phyloP scores from a whole-genome alignment of 37 sponge, comb jelly and placozoan genomes.

The Aplysina aerophoba region DNA sequence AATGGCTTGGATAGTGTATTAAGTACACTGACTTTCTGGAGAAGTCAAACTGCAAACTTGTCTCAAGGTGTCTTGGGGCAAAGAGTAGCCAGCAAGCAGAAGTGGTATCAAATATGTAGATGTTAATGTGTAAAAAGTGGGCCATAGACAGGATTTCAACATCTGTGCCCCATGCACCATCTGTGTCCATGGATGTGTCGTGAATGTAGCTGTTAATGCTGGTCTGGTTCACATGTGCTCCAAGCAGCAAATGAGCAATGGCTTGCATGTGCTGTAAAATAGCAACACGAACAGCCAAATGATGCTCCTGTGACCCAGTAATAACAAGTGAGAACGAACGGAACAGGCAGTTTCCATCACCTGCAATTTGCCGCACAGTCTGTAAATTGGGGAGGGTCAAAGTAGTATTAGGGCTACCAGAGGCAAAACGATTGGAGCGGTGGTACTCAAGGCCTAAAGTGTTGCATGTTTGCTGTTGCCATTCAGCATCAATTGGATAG shows the following conservation, averaged over 20 bases:
- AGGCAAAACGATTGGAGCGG: neutral
- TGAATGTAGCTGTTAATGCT: neutral
- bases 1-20: neutral
- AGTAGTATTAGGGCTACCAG: constrained; percentile 31
- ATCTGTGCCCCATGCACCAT: constrained; percentile 8
- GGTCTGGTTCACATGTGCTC: neutral
- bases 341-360: constrained; percentile 40
- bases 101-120: neutral
- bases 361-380: neutral
- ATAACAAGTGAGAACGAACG: constrained; percentile 5
- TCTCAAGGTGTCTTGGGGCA: neutral
- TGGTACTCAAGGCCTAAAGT: constrained; percentile 3
- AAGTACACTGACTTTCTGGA: neutral
- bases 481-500: constrained; percentile 37
- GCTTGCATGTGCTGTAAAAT: constrained; percentile 6
- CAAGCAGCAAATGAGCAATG: neutral
- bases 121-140: constrained; percentile 7
- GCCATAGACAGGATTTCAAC: constrained; percentile 3
- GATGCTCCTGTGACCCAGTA: constrained; percentile 8
- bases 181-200: neutral
- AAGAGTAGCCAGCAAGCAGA: neutral
- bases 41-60: neutral
- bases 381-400: neutral
- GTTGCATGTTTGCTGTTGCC: constrained; percentile 36
- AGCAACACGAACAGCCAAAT: neutral